Conservation (phyloP, 2,888 invertebrate species). For the Melieria crassipennis region DNA sequence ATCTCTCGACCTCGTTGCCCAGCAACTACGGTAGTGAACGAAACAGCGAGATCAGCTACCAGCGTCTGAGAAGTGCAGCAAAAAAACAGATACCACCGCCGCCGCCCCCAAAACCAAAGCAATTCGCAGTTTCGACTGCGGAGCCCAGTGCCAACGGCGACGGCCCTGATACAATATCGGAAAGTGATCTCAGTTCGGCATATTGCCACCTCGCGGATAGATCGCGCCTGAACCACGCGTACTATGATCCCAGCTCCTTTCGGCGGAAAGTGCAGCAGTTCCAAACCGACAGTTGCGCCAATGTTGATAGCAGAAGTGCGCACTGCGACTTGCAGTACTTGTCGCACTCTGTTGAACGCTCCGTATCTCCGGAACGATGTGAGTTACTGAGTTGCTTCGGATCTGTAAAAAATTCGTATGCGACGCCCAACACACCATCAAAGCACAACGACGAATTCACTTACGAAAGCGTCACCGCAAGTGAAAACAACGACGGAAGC, state of each 20-base stretch:
- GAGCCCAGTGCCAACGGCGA: no score
- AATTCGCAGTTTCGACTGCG: background rate
- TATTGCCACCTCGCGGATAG: no score
- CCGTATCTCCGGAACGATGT: constrained; percentile 46
- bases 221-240: constrained; percentile 15
- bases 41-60: background rate
- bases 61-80: background rate
- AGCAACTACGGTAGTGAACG: constrained; percentile 43
- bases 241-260: constrained; percentile 51
- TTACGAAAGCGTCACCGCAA: constrained; percentile 9
- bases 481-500: constrained; percentile 31
- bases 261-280: constrained; percentile 51
- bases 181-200: no score
- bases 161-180: no score
- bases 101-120: constrained; percentile 48
- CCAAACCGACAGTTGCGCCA: constrained; percentile 39
- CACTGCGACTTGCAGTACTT: background rate
- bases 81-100: constrained; percentile 37
- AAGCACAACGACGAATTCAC: no score
- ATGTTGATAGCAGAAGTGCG: background rate
- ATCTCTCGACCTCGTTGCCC: constrained; percentile 43
- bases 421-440: no score
- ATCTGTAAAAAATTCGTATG: constrained; percentile 32
- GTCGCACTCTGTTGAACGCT: constrained; percentile 35
- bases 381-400: constrained; percentile 53